These are phyloP conservation scores for Psittacula derbiana DNA, from an alignment of 2,797 vertebrate genomes.

Conservation along the genomic window DNA sequence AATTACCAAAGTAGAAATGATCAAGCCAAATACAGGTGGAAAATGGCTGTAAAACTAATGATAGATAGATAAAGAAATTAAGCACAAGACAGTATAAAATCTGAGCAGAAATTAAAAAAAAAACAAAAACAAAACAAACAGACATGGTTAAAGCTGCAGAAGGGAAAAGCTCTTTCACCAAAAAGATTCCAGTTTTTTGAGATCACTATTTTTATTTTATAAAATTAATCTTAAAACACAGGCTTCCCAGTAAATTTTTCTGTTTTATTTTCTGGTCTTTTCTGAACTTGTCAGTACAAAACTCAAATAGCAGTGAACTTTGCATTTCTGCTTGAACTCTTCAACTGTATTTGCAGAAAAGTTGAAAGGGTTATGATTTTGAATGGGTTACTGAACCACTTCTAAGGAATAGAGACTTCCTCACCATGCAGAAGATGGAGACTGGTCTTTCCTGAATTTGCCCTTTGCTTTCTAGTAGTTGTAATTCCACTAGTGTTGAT, in stretches of 20 bases:
- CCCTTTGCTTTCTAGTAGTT: background rate
- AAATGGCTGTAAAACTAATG: background rate
- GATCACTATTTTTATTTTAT: slow-evolving; percentile 19
- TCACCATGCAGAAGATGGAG: background rate
- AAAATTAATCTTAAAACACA: background rate
- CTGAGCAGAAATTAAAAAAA: background rate
- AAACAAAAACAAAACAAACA: background rate
- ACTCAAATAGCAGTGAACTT: slow-evolving; percentile 1
- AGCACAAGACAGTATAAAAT: background rate
- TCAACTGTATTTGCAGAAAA: background rate
- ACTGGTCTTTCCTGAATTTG: background rate
- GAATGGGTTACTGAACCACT: background rate
- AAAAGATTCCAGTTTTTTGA: background rate
- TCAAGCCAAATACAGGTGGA: background rate
- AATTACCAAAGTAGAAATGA: background rate
- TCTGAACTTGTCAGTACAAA: slow-evolving; percentile 7
- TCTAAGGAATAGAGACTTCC: background rate
- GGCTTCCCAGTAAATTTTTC: background rate
- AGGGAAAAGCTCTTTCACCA: background rate
- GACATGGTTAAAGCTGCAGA: background rate
- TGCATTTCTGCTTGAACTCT: background rate
- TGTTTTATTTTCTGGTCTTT: background rate
- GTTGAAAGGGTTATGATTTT: background rate
- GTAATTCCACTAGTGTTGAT: background rate
- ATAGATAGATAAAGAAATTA: background rate